These are phyloP conservation scores for Nothoprocta perdicaria DNA, from an alignment of 2,113 vertebrate genomes.

Conservation along the genomic window DNA sequence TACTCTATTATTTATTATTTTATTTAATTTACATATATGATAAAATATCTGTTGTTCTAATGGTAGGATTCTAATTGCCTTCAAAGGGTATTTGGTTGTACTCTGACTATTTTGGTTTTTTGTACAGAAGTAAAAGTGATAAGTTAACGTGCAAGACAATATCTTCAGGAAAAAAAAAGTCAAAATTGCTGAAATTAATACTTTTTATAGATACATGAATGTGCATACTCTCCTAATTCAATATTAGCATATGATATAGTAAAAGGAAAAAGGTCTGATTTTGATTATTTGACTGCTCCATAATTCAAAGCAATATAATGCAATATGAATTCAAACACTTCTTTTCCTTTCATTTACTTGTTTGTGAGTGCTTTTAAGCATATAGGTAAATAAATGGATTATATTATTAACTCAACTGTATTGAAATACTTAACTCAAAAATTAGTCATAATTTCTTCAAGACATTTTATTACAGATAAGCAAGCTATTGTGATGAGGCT, in stretches of 20 bases:
- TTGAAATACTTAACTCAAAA: neutral
- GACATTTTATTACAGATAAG: neutral
- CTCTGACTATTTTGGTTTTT: neutral
- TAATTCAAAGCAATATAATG: neutral
- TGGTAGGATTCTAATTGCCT: constrained; percentile 9
- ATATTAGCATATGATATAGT: neutral
- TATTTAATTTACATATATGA: constrained; percentile 39
- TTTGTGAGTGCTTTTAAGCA: rapidly evolving
- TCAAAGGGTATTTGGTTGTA: neutral
- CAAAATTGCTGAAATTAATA: neutral
- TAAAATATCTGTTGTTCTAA: constrained; percentile 21
- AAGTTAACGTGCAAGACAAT: neutral
- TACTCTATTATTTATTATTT: constrained; percentile 43
- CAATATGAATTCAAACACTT: neutral
- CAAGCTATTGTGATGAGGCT: neutral
- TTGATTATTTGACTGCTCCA: neutral
- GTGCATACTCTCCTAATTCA: neutral
- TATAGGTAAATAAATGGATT: neutral
- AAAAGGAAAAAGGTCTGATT: neutral
- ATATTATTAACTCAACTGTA: neutral
- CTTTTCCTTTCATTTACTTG: neutral
- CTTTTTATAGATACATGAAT: neutral
- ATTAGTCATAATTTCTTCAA: neutral
- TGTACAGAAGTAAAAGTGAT: neutral
- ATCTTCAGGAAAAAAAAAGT: neutral